phyloP scores from a whole-genome alignment of 2,113 vertebrate genomes.

The Bungarus multicinctus region DNA sequence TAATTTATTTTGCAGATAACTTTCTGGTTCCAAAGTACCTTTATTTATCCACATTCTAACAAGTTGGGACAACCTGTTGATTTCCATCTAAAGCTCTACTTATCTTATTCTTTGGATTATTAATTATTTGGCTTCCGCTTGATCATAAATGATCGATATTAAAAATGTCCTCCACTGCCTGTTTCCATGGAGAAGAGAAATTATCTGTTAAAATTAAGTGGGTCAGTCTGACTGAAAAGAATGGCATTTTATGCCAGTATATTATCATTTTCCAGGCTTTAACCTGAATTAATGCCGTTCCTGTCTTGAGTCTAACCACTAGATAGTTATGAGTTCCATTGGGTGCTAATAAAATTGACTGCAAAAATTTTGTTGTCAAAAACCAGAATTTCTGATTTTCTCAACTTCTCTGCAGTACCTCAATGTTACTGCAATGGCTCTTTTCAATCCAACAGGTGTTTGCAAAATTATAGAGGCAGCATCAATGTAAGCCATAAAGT shows the following conservation, averaged over 20 bases:
- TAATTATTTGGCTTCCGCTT: background rate
- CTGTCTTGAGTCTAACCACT: background rate
- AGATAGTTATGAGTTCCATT: background rate
- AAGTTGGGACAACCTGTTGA: background rate
- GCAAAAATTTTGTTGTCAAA: background rate
- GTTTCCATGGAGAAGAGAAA: background rate
- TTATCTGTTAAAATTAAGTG: background rate
- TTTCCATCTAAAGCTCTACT: background rate
- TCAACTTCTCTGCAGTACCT: background rate
- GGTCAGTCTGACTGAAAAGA: background rate
- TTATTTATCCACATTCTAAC: background rate
- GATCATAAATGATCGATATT: background rate
- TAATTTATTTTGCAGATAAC: background rate
- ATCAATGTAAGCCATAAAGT: background rate
- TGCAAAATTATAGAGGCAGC: background rate
- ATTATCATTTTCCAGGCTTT: background rate
- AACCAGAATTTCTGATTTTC: background rate
- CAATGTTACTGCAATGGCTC: background rate
- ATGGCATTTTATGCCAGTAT: background rate
- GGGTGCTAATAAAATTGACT: background rate
- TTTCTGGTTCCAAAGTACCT: background rate
- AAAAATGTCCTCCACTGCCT: background rate
- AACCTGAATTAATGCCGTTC: background rate
- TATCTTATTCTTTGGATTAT: background rate
- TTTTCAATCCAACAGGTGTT: background rate